Base-by-base conservation (phyloP, 2,888 invertebrate species). In the Gymnocheta viridis region DNA sequence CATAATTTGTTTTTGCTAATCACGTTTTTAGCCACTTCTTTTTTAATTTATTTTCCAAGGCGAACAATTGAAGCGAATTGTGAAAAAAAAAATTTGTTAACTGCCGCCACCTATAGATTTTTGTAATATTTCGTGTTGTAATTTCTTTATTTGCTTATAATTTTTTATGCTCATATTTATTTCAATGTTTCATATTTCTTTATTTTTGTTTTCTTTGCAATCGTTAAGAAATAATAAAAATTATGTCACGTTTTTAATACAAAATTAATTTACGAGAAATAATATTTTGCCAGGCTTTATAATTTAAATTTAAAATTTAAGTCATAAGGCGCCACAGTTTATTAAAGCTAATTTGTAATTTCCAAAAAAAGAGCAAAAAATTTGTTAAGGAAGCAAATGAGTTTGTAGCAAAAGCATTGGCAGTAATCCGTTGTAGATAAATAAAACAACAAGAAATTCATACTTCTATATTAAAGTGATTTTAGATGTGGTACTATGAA, bases 191-290 rank as follows among this genome's bases (percentile, higher is more conserved):
- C 49, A 44, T 66, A 67, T 66, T 76, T 58, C 56, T 44, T 32
- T n/a, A 12, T 5, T 24, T 24, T 62, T 19, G 7, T 5, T 24
- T 24, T 62, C 7, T 62, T 51, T 54, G 49, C 27, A 38, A 14
- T 24, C 22, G 32, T 7, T 2, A 29, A 24, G 14, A 49, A 49
- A 22, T 67, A 67, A 35, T 76, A 9, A 56, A 77, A 77, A 66
- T 77, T 58, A 67, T 77, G 58, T 77, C 77, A 77, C 77, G 77
- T 77, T 77, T 67, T 58, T 27, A 27, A 58, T 77, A 51, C 35
- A 54, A 74, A 74, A 51, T 41, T 74, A 51, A 35, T 47, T 35
- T 24, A 32, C n/a, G 14, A 27, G 38, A 74, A 74, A 29, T 24
- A 60, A 51, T 29, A 29, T 47, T 69, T 60, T 49, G 35, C 9